These are phyloP conservation scores for Gryllus longicercus DNA, from an alignment of 2,888 invertebrate genomes.

Conservation along the genomic window DNA sequence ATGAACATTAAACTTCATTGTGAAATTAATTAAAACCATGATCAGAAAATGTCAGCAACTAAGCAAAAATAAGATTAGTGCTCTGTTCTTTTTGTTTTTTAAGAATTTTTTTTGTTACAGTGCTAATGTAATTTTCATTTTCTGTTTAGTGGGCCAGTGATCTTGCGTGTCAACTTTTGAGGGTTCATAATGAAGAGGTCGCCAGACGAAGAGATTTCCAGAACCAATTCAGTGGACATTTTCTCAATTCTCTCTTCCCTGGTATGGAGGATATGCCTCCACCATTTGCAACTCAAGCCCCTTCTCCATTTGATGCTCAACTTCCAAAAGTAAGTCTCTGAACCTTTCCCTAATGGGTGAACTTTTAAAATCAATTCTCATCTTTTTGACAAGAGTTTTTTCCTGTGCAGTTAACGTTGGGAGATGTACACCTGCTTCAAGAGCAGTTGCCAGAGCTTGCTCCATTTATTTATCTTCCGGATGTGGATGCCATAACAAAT, in stretches of 20 bases:
- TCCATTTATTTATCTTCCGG: constrained; percentile 61
- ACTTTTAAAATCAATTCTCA: neutral
- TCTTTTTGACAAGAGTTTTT: neutral
- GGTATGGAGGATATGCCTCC: constrained; percentile 85
- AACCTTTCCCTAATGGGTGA: neutral
- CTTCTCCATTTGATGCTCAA: constrained; percentile 68
- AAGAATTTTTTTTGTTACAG: no score
- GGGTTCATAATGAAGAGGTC: constrained; percentile 82
- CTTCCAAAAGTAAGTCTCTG: constrained; percentile 51
- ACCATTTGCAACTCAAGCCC: constrained; percentile 76
- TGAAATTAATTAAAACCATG: no score
- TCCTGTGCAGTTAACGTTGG: constrained; percentile 34
- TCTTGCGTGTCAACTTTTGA: constrained; percentile 71
- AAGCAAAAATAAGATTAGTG: no score
- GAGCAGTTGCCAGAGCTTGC: constrained; percentile 65
- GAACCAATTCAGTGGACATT: constrained; percentile 71
- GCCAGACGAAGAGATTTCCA: constrained; percentile 74
- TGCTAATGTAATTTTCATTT: no score
- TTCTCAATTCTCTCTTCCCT: constrained; percentile 66
- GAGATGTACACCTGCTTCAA: constrained; percentile 62
- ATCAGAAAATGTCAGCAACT: no score
- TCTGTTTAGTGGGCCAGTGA: constrained; percentile 72
- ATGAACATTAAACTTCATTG: no score
- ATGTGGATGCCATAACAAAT: constrained; percentile 66
- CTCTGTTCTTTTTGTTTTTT: no score